phyloP scores from a whole-genome alignment of 2,113 vertebrate genomes.

The Leptobrachium ailaonicum region DNA sequence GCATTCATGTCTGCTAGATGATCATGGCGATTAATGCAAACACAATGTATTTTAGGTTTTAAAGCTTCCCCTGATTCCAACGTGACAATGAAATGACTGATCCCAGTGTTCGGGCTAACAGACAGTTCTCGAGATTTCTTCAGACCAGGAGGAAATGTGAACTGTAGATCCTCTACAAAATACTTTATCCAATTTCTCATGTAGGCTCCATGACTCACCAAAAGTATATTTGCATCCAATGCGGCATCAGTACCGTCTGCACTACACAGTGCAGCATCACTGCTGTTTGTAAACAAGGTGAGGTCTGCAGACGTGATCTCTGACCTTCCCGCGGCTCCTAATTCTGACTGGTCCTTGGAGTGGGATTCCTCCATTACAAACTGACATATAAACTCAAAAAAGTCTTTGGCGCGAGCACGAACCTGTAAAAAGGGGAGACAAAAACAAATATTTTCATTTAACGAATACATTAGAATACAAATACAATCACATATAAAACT shows the following conservation, averaged over 20 bases:
- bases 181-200: constrained; percentile 82
- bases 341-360: constrained; percentile 19
- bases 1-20: constrained; percentile 69
- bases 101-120: constrained; percentile 88
- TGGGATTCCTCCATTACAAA: constrained; percentile 61
- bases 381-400: constrained; percentile 83
- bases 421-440: constrained; percentile 68
- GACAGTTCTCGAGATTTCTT: constrained; percentile 74
- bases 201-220: constrained; percentile 91
- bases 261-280: constrained; percentile 22
- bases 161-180: constrained; percentile 80
- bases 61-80: constrained; percentile 58
- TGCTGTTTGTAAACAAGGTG: constrained; percentile 54
- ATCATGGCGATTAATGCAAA: constrained; percentile 83
- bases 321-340: constrained; percentile 36
- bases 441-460: not conserved
- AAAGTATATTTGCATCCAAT: constrained; percentile 70
- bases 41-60: constrained; percentile 66
- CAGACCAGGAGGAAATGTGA: constrained; percentile 69
- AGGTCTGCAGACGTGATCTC: constrained; percentile 50
- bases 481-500: not conserved
- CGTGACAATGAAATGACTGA: constrained; percentile 82
- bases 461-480: too few species aligned
- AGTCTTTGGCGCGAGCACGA: constrained; percentile 79
- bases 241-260: constrained; percentile 10